These are phyloP conservation scores for Ernsta delagoae DNA, from an alignment of 2,888 invertebrate species.

Conservation along the genomic window DNA sequence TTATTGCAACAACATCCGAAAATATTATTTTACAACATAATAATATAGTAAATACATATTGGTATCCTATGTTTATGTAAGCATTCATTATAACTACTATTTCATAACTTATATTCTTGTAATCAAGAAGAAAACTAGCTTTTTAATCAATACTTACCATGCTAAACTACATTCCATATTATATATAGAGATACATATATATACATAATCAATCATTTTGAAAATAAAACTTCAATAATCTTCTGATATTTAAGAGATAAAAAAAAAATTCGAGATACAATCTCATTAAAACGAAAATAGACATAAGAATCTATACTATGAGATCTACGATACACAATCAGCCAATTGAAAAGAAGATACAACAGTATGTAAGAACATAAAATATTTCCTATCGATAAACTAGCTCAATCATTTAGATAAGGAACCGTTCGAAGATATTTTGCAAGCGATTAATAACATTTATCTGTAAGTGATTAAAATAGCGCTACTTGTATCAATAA, in stretches of 20 bases:
- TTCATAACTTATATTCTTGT: conserved; percentile 16
- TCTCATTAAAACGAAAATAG: conserved; percentile 11
- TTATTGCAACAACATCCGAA: conserved; percentile 12
- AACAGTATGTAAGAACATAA: neutral
- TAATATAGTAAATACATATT: neutral
- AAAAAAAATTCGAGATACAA: conserved; percentile 34
- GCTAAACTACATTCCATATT: too few relatives aligned
- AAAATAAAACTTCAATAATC: neutral
- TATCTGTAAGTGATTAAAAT: conserved; percentile 12
- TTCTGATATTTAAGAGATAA: neutral
- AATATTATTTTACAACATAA: neutral
- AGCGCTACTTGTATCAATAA: conserved; percentile 7
- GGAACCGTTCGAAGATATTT: conserved; percentile 1
- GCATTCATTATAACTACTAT: conserved; percentile 13
- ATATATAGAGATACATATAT: too few relatives aligned
- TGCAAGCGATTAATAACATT: conserved; percentile 4
- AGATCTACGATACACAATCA: conserved; percentile 27
- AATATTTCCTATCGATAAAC: conserved; percentile 13
- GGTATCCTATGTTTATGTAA: conserved; percentile 1
- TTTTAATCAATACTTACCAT: conserved; percentile 12
- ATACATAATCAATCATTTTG: conserved; percentile 17
- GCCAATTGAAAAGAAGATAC: conserved; percentile 1
- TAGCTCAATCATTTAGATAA: conserved; percentile 13
- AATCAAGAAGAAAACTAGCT: conserved; percentile 16
- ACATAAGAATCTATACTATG: conserved; percentile 12